Base-by-base conservation (phyloP, 2,888 invertebrate species). In the Nezara viridula region DNA sequence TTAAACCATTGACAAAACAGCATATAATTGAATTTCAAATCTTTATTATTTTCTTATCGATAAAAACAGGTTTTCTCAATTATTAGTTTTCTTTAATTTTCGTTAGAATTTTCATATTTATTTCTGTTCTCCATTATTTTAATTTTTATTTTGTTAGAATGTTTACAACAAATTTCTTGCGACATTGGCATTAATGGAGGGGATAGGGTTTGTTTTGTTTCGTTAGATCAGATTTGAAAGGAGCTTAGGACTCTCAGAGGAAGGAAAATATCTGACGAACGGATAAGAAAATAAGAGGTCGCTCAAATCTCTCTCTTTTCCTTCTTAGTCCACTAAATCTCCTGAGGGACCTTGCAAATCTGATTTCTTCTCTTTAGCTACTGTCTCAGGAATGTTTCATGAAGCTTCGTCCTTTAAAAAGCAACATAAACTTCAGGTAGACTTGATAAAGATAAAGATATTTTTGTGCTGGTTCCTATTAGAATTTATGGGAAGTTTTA, bases 241-340 rank as follows among this genome's bases (percentile, higher is more conserved):
- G n/a, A 7, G 81, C 40, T 47, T 81, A 81, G 12, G 81, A 10
- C 44, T 81, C 81, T 81, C 81, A 14, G 44, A 81, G 81, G 44
- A 81, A 81, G 44, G 81, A 44, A 81, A 81, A 81, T 44, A 81
- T 47, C 81, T 21, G 44, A 44, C 24, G 44, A 81, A 44, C 81
- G 81, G 81, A 81, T 81, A 81, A 81, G 81, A 81, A 81, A 81
- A 81, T 81, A 81, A 81, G 44, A 81, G 44, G 44, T 24, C 44
- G 44, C 81, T 47, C 44, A 81, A 81, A 81, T 81, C 81, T 81
- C 44, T 81, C 81, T 81, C 44, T 81, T 37, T 81, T 12, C 44
- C 81, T 81, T 81, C 44, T 81, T 81, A 81, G 81, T 81, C 44
- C 12, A 47, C 81, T 81, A 81, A 81, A 81, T 81, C 81, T 81